Conservation (phyloP, 2,113 vertebrate species). For the Tragelaphus strepsiceros region DNA sequence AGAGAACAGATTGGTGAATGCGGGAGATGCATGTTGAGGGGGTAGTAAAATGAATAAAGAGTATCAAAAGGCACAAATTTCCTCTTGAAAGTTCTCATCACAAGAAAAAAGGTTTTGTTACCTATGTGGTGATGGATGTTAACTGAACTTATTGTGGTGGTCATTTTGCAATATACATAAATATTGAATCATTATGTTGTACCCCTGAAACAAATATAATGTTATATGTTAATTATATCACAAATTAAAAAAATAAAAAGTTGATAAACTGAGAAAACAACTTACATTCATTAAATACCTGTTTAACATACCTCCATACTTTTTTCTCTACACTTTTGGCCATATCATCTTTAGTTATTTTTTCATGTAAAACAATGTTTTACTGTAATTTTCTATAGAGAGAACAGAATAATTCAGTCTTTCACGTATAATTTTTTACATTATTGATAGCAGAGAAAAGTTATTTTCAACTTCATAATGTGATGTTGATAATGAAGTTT, state of each 20-base stretch:
- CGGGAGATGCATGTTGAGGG: neutral
- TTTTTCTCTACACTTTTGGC: neutral
- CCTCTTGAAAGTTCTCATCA: neutral
- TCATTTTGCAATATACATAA: neutral
- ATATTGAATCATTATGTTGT: neutral
- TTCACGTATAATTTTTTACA: neutral
- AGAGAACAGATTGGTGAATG: neutral
- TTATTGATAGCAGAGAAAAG: neutral
- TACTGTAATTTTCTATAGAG: neutral
- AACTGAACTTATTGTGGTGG: neutral
- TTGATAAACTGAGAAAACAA: neutral
- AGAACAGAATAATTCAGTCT: neutral
- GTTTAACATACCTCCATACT: neutral
- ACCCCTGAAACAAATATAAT: neutral
- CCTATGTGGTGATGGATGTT: neutral
- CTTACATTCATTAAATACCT: neutral
- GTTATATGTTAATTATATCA: neutral
- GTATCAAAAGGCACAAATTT: neutral
- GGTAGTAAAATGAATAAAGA: neutral
- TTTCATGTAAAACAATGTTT: neutral
- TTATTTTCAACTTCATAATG: neutral
- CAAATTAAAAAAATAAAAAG: neutral
- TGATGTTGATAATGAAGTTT: neutral
- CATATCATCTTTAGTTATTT: neutral
- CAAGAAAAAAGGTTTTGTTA: neutral